Evolutionary conservation across 2,888 invertebrate species (phyloP), one percentile per base, ranked within the genome.

Genomic region (Diadromus collaris): DNA sequence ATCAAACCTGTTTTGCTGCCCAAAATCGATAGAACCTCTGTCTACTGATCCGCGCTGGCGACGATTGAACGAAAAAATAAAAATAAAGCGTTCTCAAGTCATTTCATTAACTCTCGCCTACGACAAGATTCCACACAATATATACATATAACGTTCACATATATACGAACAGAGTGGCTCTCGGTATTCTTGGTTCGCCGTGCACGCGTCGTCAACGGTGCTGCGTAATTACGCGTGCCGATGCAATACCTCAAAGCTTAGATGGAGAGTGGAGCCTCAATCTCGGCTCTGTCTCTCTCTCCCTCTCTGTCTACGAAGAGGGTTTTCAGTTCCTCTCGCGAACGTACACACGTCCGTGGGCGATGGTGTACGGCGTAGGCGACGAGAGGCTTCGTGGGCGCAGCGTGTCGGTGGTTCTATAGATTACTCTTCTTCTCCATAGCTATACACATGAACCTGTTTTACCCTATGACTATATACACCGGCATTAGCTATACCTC

Each of bases 181-280:
- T 48, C 63, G 56, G 34, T 24, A 13, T 67, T 69, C 74, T 65
- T 48, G 68, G 24, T 34, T 64, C 41, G 61, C 75, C 32, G 56
- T 51, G 70, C 70, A 70, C 78, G 58, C 73, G 61, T 67, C 67
- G 63, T 75, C 58, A 63, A 71, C 46, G 10, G 46, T 48, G 67
- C 34, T 60, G 70, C 78, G 74, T 79, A 79, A 79, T 79, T 79
- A 76, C 75, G 71, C 75, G 63, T 75, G 67, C 71, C 67, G 44
- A 68, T 75, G 70, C 79, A 75, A 71, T 72, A 61, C 75, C 46
- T 76, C 67, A 75, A 63, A 79, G 71, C 67, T 70, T 38, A 75
- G 74, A 71, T 70, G 64, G 29, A 67, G 68, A 64, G 46, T 56
- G 71, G 71, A 68, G 54, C 58, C 68, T 75, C 75, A 79, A 79